phyloP scores from a whole-genome alignment of 1,140 invertebrate genomes.

The Dryas iulia region DNA sequence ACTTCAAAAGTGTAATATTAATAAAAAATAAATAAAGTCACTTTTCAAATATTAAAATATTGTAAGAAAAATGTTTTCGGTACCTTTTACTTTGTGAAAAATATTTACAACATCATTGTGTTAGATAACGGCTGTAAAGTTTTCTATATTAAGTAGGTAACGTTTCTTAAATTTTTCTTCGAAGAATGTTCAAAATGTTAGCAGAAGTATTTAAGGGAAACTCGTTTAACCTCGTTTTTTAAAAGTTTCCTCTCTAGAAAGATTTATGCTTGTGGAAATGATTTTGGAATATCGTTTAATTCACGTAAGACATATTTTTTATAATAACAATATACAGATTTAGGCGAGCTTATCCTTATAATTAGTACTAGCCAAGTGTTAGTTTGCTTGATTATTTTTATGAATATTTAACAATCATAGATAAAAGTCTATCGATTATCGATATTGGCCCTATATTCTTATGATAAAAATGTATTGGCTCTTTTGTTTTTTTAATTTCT shows the following conservation, averaged over 20 bases:
- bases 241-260: conserved; percentile 60
- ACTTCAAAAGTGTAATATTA: no score
- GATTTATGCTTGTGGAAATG: conserved; percentile 66
- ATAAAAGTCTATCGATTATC: no score
- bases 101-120: not conserved
- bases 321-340: not conserved
- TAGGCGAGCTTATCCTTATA: not conserved
- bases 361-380: no score
- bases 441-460: no score
- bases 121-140: not conserved
- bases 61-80: no score
- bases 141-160: conserved; percentile 17
- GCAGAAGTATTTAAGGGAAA: conserved; percentile 59
- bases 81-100: not conserved
- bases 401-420: no score
- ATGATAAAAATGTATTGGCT: no score
- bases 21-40: no score
- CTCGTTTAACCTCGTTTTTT: conserved; percentile 63
- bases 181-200: conserved; percentile 63
- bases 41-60: no score
- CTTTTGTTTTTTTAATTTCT: no score
- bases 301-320: conserved; percentile 3
- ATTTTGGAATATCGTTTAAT: conserved; percentile 46
- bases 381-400: no score
- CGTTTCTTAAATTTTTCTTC: conserved; percentile 41